Evolutionary conservation across 2,888 invertebrate genomes (phyloP), one percentile per base, ranked within the genome.

Genomic region (Lutraria lutraria): DNA sequence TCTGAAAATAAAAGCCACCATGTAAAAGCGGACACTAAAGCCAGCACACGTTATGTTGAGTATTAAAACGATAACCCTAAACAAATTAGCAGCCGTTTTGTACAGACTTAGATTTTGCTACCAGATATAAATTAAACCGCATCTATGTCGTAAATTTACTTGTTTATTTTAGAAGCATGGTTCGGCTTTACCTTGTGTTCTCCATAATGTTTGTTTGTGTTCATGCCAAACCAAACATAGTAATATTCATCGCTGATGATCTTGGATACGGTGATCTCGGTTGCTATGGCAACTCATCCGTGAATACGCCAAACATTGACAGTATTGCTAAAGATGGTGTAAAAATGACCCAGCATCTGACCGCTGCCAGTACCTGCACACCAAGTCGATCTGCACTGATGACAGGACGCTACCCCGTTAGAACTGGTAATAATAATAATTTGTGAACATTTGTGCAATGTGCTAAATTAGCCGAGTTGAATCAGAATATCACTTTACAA

Each of bases 191-290:
- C 19, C 13, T 31, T 16, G 19, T 34, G 31, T 31, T 76, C 16
- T 34, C 31, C n/a, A 10, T 83, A 2, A 21, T 83, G 19, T n/a
- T 83, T n/a, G n/a, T 76, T 6, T 80, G 80, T 60, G 60, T 80
- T 21, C 10, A 21, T 53, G 60, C 85, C 21, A 92, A 88, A 63
- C 97, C 97, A 1, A 97, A 97, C 94, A 96, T 97, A 81, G 89
- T 97, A 83, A 93, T 97, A 4, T 93, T 97, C 53, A 94, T 97
- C 92, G 97, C 97, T 8, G 97, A 97, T 94, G 97, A 97, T 93
- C 94, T 97, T 86, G 97, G 97, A 13, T 96, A 96, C 87, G 97
- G 97, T 4, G 97, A 97, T 92, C 89, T 97, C 25, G 96, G 97
- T 29, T 96, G 96, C 89, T 97, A 96, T 93, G 97, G 97, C 15